Evolutionary conservation across 2,797 vertebrate species (phyloP), one percentile per base, ranked within the genome.

Genomic region (Buceros bicornis): DNA sequence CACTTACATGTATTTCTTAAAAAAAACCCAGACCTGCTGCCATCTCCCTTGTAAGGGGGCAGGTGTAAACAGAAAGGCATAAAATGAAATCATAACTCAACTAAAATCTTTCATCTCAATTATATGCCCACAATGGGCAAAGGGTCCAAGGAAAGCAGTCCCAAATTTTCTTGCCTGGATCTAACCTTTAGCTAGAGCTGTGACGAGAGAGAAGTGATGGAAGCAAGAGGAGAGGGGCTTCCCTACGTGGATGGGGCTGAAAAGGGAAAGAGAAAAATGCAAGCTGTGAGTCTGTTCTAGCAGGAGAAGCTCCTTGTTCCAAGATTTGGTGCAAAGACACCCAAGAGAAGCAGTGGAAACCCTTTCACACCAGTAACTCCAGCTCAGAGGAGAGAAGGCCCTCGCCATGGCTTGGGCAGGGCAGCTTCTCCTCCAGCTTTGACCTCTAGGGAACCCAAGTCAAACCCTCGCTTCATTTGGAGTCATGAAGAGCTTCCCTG

Each of bases 361-460:
- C 29, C 50, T 74, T 62, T 58, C 29, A 25, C 47, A 91, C 25
- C 60, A 77, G 60, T 37, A n/a, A 66, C 50, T 47, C 42, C 3
- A 8, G 72, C 45, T 60, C 22, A 26, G 60, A 81, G 31, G 31
- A 67, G 28, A 35, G 35, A 29, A 9, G 24, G 26, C 58, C 45
- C 37, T 65, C 3, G 0, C 13, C 3, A 1, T 1, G 1, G 54
- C 48, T 51, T 14, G 25, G 21, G 21, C 48, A 62, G 17, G 37
- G 31, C 1, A 1, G 53, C n/a, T 76, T 57, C 51, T 86, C 35
- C 45, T 74, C 42, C 48, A 35, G 37, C 47, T 35, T n/a, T 47
- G 48, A 83, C 19, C 57, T 58, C 50, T 25, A 17, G 29, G 50
- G 29, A 54, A 22, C 42, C 60, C 42, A 28, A 42, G n/a, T 22